These are phyloP conservation scores for Tenthredo mesomela DNA, from an alignment of 2,888 invertebrate genomes.

Conservation along the genomic window DNA sequence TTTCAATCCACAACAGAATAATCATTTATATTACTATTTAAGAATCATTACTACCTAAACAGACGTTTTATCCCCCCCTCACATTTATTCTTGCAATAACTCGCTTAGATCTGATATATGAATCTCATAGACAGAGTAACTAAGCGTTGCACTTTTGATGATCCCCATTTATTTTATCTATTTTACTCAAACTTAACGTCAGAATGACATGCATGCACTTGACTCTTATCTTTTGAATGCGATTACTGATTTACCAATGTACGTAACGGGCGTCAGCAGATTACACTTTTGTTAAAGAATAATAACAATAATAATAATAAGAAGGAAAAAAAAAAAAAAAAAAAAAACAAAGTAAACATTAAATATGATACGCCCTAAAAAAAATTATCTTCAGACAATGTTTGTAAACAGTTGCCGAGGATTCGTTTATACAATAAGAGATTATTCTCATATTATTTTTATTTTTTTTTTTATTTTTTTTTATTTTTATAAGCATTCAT, in stretches of 20 bases:
- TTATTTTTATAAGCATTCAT: not conserved
- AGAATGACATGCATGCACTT: conserved; percentile 34
- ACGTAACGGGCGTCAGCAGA: conserved; percentile 5
- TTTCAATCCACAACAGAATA: not conserved
- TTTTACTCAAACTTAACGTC: conserved; percentile 11
- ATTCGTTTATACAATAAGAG: not conserved
- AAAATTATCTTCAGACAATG: conserved; percentile 1
- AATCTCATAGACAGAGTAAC: conserved; percentile 37
- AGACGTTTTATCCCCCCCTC: not conserved
- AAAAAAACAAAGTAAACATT: not conserved
- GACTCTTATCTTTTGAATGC: conserved; percentile 20
- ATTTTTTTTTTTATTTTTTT: no score
- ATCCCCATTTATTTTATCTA: conserved; percentile 12
- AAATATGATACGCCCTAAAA: conserved; percentile 13
- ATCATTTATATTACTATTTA: not conserved
- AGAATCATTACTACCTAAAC: not conserved
- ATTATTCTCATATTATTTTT: not conserved
- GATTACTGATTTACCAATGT: conserved; percentile 31
- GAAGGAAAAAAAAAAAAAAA: no score
- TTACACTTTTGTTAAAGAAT: not conserved
- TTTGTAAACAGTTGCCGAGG: not conserved
- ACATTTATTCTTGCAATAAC: not conserved
- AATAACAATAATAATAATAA: no score
- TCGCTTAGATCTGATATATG: conserved; percentile 45
- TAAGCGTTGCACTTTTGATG: conserved; percentile 12